Evolutionary conservation across 2,797 vertebrate genomes (phyloP), one percentile per base, ranked within the genome.

Genomic region (Chiroxiphia lanceolata): DNA sequence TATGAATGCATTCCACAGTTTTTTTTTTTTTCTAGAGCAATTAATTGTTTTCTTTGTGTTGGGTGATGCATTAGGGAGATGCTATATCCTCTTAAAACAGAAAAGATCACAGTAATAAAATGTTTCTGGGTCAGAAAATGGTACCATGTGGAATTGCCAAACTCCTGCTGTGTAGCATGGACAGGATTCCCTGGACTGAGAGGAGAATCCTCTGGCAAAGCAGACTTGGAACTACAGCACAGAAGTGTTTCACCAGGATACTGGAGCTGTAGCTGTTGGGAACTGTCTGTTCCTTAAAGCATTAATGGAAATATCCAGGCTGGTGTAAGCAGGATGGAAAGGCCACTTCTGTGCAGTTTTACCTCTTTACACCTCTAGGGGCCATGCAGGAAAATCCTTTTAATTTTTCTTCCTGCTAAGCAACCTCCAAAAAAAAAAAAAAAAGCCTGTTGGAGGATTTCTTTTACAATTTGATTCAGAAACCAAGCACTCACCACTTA

Each of bases 401-500:
- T 5, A 5, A 6, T 26, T 16, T 38, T 18, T 25, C 15, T 51
- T 33, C 6, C 11, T 29, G 33, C 38, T 38, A 72, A 42, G 21
- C 21, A 90, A 31, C 31, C 50, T 68, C 51, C 4, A 40, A 21
- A 21, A 40, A 42, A 27, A n/a, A n/a, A 33, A 54, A 13, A 45
- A 21, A 45, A 21, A 23, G 29, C 4, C 15, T 47, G 25, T 81
- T 87, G 70, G 22, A 86, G 76, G 33, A 53, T 83, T 94, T 93
- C 42, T 74, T 77, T 45, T 34, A 45, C 33, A 72, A 53, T 27
- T 65, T 89, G 77, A 79, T 71, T 77, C 34, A 23, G 86, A 89
- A 94, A 89, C 89, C 54, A 59, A 83, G 63, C 65, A 86, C n/a
- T 56, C 63, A 59, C 90, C 71, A 26, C 75, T 97, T 71, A 57